A percentile compares a stretch with the other conserved stretches of the same genome.
Evolutionary conservation across 2,888 invertebrate species (phyloP).

Genomic region (Pachliopta kotzebuea): DNA sequence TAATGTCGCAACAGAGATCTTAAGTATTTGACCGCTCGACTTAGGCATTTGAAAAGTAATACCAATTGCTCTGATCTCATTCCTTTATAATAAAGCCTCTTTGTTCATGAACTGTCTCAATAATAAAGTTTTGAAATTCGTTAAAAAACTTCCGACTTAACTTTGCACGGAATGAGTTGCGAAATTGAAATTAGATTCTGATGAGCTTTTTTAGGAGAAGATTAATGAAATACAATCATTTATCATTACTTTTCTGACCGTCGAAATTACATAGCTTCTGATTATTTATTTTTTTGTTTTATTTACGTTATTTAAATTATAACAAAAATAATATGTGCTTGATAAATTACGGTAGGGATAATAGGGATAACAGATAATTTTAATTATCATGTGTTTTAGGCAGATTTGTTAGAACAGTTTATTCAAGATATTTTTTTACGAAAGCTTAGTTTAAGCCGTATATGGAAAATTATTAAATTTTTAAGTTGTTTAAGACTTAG

Average conservation of each 20-base stretch:
- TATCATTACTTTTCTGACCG: slow-evolving; percentile 23
- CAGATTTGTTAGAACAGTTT: too few species aligned
- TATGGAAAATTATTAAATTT: too few species aligned
- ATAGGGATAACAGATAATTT: too few species aligned
- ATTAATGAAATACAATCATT: slow-evolving; percentile 10
- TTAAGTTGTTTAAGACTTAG: too few species aligned
- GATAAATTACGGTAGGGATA: too few species aligned
- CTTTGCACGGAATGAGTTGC: slow-evolving; percentile 8
- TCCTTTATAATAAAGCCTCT: not conserved
- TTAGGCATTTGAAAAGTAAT: not conserved
- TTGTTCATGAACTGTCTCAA: slow-evolving; percentile 3
- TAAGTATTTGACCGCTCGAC: slow-evolving; percentile 2
- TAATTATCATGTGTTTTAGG: too few species aligned
- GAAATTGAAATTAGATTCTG: slow-evolving; percentile 21
- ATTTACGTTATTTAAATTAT: not conserved
- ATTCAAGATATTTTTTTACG: too few species aligned
- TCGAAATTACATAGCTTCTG: not conserved
- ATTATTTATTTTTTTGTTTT: not conserved
- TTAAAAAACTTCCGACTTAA: slow-evolving; percentile 17
- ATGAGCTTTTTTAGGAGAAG: slow-evolving; percentile 25
- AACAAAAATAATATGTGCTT: too few species aligned
- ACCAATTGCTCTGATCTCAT: not conserved
- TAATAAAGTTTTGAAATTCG: not conserved
- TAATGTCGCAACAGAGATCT: slow-evolving; percentile 17
- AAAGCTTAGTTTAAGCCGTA: not conserved